Base-by-base conservation (phyloP, 2,113 vertebrate genomes). In the Oryzias celebensis region DNA sequence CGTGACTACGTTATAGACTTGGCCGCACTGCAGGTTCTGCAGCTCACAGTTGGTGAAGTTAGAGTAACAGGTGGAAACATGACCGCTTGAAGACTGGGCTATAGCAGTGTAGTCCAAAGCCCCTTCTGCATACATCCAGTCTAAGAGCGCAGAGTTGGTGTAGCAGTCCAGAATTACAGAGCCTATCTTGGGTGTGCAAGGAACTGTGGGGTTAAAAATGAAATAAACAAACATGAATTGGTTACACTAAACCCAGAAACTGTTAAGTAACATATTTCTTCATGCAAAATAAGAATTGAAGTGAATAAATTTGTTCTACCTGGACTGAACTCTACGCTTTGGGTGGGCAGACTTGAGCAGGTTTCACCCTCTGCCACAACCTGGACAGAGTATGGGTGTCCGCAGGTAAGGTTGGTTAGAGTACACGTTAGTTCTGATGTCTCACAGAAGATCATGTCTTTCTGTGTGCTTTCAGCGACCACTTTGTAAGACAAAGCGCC, bases 291-390 rank as follows among this genome's bases (percentile, higher is more conserved):
- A 6, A 12, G n/a, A 18, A 3, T 7, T n/a, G 16, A 13, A 20
- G n/a, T 3, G 47, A 5, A 48, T 48, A 18, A 7, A 20, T n/a
- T 12, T 48, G 5, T 61, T 42, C 20, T 82, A 94, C 93, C 92
- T 89, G 93, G 86, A 0, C 60, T 16, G 45, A 94, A 72, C 5
- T 49, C 2, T 36, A 44, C 43, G 5, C 64, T 20, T 36, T 65
- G 50, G 67, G 91, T 92, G 14, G 86, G 88, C 55, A 90, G 63
- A 78, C 91, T 91, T 14, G 89, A 87, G 68, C 92, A 93, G 43
- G 77, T 68, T 0, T 87, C 12, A 17, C 87, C 85, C 28, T 78
- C 15, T 2, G 92, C 89, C 62, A 87, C 62, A 65, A 92, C 86
- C 50, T 87, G 82, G 43, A 93, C 71, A 1, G 12, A 55, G 80